Base-by-base conservation (phyloP, 2,888 invertebrate species). In the Cheilosia soror region DNA sequence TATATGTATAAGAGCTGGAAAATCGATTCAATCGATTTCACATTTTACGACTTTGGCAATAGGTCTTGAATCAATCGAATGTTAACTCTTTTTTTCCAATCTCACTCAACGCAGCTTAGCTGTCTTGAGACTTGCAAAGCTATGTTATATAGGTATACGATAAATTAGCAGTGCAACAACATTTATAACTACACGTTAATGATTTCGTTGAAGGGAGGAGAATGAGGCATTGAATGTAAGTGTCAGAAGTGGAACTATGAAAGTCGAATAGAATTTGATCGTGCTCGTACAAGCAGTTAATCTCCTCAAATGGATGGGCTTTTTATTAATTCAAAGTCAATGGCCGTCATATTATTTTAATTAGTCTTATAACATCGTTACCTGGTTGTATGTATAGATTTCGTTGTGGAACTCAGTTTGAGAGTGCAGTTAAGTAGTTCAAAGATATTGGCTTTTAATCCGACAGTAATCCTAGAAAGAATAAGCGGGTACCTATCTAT, bases 11-110 rank as follows among this genome's bases (percentile, higher is more conserved):
- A 20, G 69, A 69, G 73, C 79, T 76, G 71, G 75, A 71, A 84
- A 80, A 75, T 71, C 65, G 75, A 63, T 75, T 79, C 73, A 84
- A 85, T 68, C 84, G 85, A 85, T 85, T 85, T 85, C 85, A 85
- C 85, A 85, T 85, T 85, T 80, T 76, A 80, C 76, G 76, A 76
- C 84, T 76, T 68, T 63, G 72, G 85, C 66, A 80, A 80, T 80
- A 80, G 85, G 85, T 85, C 80, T 85, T 62, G 72, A 65, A 80
- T 85, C 80, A 76, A 76, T 85, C 71, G 55, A n/a, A 57, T 42
- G 44, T 40, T 55, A 27, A 33, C 5, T 55, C 44, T 66, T 42
- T 15, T 9, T 60, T 11, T 11, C 3, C 37, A 37, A 33, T 7
- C 33, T 33, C 33, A 33, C 33, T 33, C 33, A 33, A 33, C 33